These are phyloP conservation scores for Stomorhina lunata DNA, from an alignment of 2,888 invertebrate genomes.

Conservation along the genomic window DNA sequence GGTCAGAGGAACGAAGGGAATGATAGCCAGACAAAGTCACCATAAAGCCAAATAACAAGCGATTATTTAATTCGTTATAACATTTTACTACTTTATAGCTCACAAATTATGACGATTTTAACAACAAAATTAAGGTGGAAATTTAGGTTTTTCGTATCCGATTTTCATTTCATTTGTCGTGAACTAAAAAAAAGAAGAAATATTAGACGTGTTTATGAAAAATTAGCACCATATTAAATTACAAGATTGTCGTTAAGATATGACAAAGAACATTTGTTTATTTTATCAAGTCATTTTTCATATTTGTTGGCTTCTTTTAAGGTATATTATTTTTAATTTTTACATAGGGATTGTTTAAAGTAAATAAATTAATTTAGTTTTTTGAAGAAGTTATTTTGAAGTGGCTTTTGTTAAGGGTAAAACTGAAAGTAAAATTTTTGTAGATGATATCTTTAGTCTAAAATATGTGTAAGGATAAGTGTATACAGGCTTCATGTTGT, in stretches of 20 bases:
- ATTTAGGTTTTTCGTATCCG: neutral
- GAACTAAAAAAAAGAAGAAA: neutral
- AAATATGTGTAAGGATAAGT: too few relatives aligned
- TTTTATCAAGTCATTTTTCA: constrained; percentile 41
- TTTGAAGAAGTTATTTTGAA: neutral
- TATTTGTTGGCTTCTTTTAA: constrained; percentile 6
- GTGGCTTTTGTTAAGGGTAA: too few relatives aligned
- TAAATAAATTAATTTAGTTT: neutral
- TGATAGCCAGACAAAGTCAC: constrained; percentile 14
- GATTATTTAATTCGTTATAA: neutral
- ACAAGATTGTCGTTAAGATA: constrained; percentile 62
- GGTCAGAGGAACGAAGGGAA: too few relatives aligned
- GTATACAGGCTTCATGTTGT: neutral
- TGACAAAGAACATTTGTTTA: constrained; percentile 44
- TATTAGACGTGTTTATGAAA: constrained; percentile 50
- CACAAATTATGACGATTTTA: neutral
- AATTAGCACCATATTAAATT: constrained; percentile 65
- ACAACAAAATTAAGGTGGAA: neutral
- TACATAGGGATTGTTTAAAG: neutral
- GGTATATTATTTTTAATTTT: neutral
- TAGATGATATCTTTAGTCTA: neutral
- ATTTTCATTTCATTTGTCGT: neutral
- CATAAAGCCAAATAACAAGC: neutral
- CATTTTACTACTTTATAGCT: neutral
- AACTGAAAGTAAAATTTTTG: neutral